Percentiles rank a stretch among this genome's conserved stretches.
Evolutionary conservation across 2,797 vertebrate genomes (phyloP).

Genomic region (Oreonectes daqikongensis): DNA sequence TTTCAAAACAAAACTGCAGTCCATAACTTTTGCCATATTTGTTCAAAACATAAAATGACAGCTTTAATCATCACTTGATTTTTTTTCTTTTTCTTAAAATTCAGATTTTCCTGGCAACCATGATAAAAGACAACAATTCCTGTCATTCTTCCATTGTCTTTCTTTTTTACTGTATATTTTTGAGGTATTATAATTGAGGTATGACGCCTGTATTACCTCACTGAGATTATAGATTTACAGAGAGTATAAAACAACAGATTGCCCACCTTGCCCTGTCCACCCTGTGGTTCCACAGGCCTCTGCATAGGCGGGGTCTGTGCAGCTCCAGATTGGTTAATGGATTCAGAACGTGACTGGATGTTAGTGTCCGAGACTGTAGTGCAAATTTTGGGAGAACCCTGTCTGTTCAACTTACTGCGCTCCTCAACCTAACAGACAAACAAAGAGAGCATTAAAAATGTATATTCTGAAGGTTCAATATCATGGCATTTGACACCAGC

Average conservation of each 20-base stretch:
- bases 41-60: too few relatives aligned
- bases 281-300: constrained; percentile 90
- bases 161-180: not conserved
- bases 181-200: not conserved
- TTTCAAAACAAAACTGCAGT: too few relatives aligned
- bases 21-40: too few relatives aligned
- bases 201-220: not conserved
- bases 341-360: constrained; percentile 83
- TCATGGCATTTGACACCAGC: not conserved
- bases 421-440: constrained; percentile 84
- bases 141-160: too few relatives aligned
- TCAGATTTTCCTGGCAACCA: too few relatives aligned
- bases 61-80: too few relatives aligned
- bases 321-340: constrained; percentile 79
- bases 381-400: constrained; percentile 89
- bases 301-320: constrained; percentile 92
- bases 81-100: too few relatives aligned
- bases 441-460: not conserved
- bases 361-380: constrained; percentile 83
- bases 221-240: not conserved
- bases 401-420: constrained; percentile 87
- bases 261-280: constrained; percentile 89
- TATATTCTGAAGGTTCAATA: not conserved
- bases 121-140: too few relatives aligned
- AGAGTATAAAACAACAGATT: not conserved